Evolutionary conservation across 2,888 invertebrate species (phyloP).

Genomic region (Lordiphosa fenestrarum): DNA sequence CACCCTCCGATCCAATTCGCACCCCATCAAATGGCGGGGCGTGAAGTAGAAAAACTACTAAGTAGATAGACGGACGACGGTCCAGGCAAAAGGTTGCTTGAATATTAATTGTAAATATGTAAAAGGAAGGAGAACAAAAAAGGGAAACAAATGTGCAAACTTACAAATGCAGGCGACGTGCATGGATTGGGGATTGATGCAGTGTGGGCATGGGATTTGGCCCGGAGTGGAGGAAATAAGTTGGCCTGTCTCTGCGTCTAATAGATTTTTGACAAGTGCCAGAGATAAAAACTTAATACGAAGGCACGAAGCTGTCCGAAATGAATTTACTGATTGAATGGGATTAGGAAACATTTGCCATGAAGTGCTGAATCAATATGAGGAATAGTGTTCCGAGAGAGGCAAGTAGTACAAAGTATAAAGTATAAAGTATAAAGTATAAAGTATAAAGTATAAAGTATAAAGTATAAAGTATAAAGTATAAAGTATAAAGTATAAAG

Average conservation of each 20-base stretch:
- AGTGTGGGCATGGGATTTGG: slow-evolving; percentile 9
- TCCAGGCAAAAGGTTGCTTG: slow-evolving; percentile 68
- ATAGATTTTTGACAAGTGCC: slow-evolving; percentile 54
- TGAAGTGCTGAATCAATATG: slow-evolving; percentile 2
- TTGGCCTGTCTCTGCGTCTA: slow-evolving; percentile 37
- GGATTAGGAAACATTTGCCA: slow-evolving; percentile 6
- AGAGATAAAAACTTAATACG: slow-evolving; percentile 37
- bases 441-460: no score
- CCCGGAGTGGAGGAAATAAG: neutral
- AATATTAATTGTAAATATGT: slow-evolving; percentile 71
- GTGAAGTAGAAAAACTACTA: slow-evolving; percentile 48
- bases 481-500: no score
- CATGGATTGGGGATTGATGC: slow-evolving; percentile 37
- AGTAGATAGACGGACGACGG: slow-evolving; percentile 22
- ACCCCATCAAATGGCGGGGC: slow-evolving; percentile 72
- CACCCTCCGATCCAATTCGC: slow-evolving; percentile 60
- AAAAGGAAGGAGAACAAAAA: slow-evolving; percentile 21
- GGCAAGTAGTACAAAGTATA: no score
- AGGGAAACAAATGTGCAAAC: slow-evolving; percentile 72
- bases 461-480: no score
- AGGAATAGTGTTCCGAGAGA: neutral
- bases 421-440: no score
- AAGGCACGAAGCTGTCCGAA: slow-evolving; percentile 26
- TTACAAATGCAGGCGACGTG: slow-evolving; percentile 74
- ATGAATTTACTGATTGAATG: slow-evolving; percentile 28